phyloP scores from a whole-genome alignment of 2,113 vertebrate species.

The Tringa solitaria region DNA sequence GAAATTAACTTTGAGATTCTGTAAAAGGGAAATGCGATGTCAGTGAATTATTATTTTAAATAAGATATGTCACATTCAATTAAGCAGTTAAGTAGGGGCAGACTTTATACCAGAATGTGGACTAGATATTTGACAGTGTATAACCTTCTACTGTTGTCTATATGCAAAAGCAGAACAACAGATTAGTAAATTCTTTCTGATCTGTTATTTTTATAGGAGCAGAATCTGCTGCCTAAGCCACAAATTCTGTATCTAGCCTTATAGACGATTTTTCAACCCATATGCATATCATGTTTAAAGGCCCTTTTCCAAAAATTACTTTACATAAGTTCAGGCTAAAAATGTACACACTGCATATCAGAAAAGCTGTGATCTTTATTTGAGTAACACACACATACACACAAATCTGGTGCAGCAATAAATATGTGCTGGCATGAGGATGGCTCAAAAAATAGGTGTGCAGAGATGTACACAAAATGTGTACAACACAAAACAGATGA shows the following conservation, averaged over 20 bases:
- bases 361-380: slow-evolving; percentile 46
- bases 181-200: background rate
- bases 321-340: slow-evolving; percentile 52
- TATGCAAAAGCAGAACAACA: background rate
- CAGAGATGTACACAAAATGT: slow-evolving; percentile 29
- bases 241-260: background rate
- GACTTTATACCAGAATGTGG: background rate
- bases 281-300: slow-evolving; percentile 28
- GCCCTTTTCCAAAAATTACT: slow-evolving; percentile 33
- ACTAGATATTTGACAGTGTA: background rate
- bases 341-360: slow-evolving; percentile 20
- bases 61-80: background rate
- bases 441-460: slow-evolving; percentile 31
- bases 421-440: slow-evolving; percentile 23
- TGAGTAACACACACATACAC: background rate
- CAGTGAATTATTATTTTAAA: background rate
- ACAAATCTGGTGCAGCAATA: slow-evolving; percentile 32
- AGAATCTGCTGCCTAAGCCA: background rate
- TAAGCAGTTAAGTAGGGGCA: background rate
- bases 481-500: slow-evolving; percentile 44
- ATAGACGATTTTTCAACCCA: slow-evolving; percentile 57
- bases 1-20: background rate
- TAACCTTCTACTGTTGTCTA: background rate
- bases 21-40: background rate
- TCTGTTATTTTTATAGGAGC: background rate